These are phyloP conservation scores for Lycodopsis pacificus DNA, from an alignment of 2,797 vertebrate genomes.

Conservation along the genomic window DNA sequence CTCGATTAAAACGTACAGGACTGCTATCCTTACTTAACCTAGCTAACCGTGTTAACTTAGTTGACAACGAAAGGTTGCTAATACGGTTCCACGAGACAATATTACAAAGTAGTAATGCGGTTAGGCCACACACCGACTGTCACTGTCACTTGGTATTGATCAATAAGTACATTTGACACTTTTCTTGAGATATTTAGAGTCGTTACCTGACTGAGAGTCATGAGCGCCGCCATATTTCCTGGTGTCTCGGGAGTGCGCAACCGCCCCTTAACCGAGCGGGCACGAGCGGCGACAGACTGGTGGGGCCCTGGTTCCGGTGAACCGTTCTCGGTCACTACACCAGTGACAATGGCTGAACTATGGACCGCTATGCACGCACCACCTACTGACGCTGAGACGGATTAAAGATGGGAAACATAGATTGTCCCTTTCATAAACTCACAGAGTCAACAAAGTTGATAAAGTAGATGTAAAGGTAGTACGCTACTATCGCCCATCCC, in stretches of 20 bases:
- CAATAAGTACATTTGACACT: constrained; percentile 7
- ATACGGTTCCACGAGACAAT: background rate
- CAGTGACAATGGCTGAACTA: too few species aligned
- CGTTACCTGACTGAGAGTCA: constrained; percentile 91
- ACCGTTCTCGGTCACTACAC: background rate
- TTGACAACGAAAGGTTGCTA: constrained; percentile 21
- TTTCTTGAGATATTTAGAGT: constrained; percentile 53
- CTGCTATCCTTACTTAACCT: constrained; percentile 30
- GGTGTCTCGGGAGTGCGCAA: constrained; percentile 75
- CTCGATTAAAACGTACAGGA: constrained; percentile 4
- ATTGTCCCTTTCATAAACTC: too few species aligned
- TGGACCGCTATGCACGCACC: too few species aligned
- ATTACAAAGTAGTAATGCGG: background rate
- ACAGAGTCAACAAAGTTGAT: too few species aligned
- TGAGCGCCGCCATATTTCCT: constrained; percentile 96
- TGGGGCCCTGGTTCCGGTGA: constrained; percentile 4
- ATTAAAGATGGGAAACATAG: too few species aligned
- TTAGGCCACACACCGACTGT: background rate
- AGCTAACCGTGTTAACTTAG: constrained; percentile 58
- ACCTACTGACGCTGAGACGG: too few species aligned
- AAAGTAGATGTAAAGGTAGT: too few species aligned
- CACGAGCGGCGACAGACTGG: constrained; percentile 49
- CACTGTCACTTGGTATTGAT: background rate
- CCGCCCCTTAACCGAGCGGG: constrained; percentile 48
- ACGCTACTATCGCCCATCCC: too few species aligned